phyloP scores from a whole-genome alignment of 2,113 vertebrate genomes.

The Struthidea cinerea region DNA sequence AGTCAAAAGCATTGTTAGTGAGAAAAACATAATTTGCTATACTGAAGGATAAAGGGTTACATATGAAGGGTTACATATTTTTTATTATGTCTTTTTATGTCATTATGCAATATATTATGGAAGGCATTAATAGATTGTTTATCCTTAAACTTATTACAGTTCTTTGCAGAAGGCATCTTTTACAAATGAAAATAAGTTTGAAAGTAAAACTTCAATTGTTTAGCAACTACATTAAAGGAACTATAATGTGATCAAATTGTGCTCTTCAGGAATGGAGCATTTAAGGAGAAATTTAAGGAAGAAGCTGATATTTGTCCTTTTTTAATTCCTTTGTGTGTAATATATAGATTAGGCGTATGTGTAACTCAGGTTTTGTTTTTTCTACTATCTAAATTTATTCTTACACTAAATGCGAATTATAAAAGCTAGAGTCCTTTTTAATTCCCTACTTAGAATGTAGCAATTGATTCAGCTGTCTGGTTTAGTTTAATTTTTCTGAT shows the following conservation, averaged over 20 bases:
- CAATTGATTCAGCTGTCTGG: neutral
- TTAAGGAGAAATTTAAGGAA: neutral
- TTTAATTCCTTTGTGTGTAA: neutral
- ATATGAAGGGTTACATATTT: neutral
- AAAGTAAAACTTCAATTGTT: neutral
- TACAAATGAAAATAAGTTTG: neutral
- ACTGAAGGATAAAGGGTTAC: neutral
- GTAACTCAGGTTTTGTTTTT: neutral
- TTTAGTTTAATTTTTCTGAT: constrained; percentile 1
- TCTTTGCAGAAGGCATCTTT: neutral
- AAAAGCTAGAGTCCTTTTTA: neutral
- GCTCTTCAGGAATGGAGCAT: neutral
- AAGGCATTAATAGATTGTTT: neutral
- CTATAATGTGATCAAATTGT: neutral
- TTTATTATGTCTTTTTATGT: neutral
- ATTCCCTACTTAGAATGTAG: neutral
- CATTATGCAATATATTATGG: neutral
- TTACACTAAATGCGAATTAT: neutral
- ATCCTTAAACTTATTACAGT: neutral
- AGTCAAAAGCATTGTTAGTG: constrained; percentile 20
- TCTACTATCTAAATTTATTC: neutral
- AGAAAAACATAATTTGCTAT: neutral
- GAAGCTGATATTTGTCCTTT: neutral
- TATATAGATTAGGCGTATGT: neutral
- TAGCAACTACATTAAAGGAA: neutral